These are phyloP conservation scores for Xylota segnis DNA, from an alignment of 2,888 invertebrate genomes.

Conservation along the genomic window DNA sequence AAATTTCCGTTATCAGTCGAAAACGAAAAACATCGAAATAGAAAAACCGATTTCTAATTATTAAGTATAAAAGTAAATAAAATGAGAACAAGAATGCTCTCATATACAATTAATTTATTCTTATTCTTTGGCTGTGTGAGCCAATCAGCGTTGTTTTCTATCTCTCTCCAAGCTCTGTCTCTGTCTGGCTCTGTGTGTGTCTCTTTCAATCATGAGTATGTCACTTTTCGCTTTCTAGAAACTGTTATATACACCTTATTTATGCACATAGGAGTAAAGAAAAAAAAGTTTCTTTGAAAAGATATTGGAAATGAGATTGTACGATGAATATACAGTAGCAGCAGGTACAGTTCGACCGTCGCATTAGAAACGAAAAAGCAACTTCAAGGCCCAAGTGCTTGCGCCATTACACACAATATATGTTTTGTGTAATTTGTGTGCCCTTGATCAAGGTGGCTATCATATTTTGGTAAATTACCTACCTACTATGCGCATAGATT, in stretches of 20 bases:
- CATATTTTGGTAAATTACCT: background rate
- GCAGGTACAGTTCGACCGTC: slow-evolving; percentile 59
- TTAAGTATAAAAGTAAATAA: slow-evolving; percentile 31
- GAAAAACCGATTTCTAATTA: slow-evolving; percentile 37
- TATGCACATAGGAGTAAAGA: slow-evolving; percentile 22
- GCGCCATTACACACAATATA: slow-evolving; percentile 8
- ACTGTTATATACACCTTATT: slow-evolving; percentile 52
- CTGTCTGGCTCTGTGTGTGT: slow-evolving; percentile 11
- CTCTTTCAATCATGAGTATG: slow-evolving; percentile 51
- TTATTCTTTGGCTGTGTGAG: slow-evolving; percentile 2
- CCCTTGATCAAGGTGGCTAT: slow-evolving; percentile 67
- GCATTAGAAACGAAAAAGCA: slow-evolving; percentile 2
- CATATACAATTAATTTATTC: slow-evolving; percentile 7
- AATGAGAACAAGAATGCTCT: slow-evolving; percentile 10
- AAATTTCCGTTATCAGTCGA: slow-evolving; percentile 40
- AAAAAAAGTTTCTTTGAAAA: slow-evolving; percentile 31
- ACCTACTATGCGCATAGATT: slow-evolving; percentile 2
- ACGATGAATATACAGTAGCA: slow-evolving; percentile 12
- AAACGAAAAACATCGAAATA: slow-evolving; percentile 46
- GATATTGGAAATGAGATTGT: slow-evolving; percentile 53
- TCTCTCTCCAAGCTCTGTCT: slow-evolving; percentile 8
- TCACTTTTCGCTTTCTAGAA: slow-evolving; percentile 44
- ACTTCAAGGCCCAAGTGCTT: background rate
- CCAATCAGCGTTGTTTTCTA: background rate
- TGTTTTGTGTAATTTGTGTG: slow-evolving; percentile 24